Percentiles rank a stretch among this genome's conserved stretches.
Conservation (phyloP, 37 sponge, comb jelly and placozoan species). For the Petrosia ficiformis region DNA sequence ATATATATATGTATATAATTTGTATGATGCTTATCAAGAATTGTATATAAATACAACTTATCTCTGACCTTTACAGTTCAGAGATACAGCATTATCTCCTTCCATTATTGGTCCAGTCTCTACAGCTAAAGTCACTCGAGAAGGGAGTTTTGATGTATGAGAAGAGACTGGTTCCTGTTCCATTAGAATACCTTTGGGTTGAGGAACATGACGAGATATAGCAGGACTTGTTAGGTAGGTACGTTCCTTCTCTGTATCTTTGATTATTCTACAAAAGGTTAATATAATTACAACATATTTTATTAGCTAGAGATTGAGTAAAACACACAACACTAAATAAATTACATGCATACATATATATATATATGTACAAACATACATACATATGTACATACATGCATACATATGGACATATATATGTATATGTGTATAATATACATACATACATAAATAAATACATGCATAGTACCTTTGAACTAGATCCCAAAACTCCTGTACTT, state of each 20-base stretch:
- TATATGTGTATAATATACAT: too few relatives aligned
- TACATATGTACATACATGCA: too few relatives aligned
- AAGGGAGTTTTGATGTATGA: background rate
- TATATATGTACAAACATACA: too few relatives aligned
- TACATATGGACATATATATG: too few relatives aligned
- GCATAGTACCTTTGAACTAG: slow-evolving; percentile 20
- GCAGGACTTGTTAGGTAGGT: background rate
- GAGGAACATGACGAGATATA: background rate
- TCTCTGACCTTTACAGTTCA: background rate
- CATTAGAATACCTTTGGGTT: background rate
- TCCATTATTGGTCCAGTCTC: background rate
- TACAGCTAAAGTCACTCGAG: background rate
- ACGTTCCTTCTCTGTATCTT: background rate
- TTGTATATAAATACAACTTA: background rate
- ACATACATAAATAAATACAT: too few relatives aligned
- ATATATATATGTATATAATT: too few relatives aligned
- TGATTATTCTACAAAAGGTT: background rate
- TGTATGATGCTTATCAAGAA: too few relatives aligned
- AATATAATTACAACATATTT: too few relatives aligned
- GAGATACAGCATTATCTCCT: background rate
- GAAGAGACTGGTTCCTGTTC: background rate
- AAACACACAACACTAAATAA: too few relatives aligned
- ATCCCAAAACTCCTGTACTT: slow-evolving; percentile 31
- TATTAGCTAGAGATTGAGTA: background rate
- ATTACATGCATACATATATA: too few relatives aligned